Percentiles rank a stretch among this genome's conserved stretches.
These are phyloP conservation scores for Apantesis nais DNA, from an alignment of 2,888 invertebrate genomes.

Conservation along the genomic window DNA sequence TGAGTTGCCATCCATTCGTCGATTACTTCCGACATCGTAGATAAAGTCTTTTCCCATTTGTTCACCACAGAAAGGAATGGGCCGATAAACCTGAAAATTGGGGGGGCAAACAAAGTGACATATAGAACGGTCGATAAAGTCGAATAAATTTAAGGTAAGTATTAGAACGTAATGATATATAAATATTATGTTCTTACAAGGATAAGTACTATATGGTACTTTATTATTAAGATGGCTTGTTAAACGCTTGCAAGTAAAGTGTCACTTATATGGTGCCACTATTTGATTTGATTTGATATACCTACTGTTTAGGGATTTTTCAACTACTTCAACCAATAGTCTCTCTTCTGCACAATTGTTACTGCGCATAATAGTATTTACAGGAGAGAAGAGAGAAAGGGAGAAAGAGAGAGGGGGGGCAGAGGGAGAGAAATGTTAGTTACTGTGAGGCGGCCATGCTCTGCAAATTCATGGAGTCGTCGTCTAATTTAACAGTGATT, in stretches of 20 bases:
- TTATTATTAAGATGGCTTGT: no score
- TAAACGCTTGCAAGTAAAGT: no score
- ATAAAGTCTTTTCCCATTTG: conserved; percentile 93
- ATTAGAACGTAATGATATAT: no score
- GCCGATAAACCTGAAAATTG: conserved; percentile 89
- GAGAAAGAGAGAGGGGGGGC: no score
- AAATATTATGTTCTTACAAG: no score
- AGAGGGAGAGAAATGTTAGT: conserved; percentile 26
- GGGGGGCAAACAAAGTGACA: background rate
- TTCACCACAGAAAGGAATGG: conserved; percentile 94
- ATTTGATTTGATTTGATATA: no score
- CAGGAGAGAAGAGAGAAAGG: background rate
- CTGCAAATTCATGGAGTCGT: conserved; percentile 95
- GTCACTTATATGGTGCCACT: no score
- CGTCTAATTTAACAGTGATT: conserved; percentile 92
- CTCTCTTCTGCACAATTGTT: background rate
- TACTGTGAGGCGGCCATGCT: conserved; percentile 95
- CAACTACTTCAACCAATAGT: background rate
- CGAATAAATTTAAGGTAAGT: no score
- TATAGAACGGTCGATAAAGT: background rate
- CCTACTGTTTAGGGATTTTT: no score
- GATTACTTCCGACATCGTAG: conserved; percentile 93
- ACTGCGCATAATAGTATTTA: background rate
- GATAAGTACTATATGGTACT: no score
- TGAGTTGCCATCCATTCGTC: conserved; percentile 95